Evolutionary conservation across 2,888 invertebrate species (phyloP).

Genomic region (Encarsia formosa): DNA sequence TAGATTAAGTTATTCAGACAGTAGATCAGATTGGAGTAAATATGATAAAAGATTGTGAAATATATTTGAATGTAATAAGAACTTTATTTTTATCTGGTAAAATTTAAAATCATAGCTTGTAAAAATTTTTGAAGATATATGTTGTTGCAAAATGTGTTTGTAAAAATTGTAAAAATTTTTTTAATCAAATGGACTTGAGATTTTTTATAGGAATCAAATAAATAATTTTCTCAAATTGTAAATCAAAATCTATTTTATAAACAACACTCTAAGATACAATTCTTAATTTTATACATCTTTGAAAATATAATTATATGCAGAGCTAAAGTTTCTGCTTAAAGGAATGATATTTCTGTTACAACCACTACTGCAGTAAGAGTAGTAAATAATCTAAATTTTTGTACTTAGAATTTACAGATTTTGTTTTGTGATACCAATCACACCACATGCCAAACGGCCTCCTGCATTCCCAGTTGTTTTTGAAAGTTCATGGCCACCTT

Average conservation of each 20-base stretch:
- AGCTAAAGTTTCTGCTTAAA: slow-evolving; percentile 9
- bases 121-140: too few relatives aligned
- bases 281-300: slow-evolving; percentile 3
- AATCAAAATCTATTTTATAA: not conserved
- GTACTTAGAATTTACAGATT: too few relatives aligned
- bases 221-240: not conserved
- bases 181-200: not conserved
- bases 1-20: slow-evolving; percentile 16
- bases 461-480: slow-evolving; percentile 94
- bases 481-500: slow-evolving; percentile 88
- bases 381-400: not conserved
- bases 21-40: slow-evolving; percentile 11
- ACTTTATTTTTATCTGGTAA: not conserved
- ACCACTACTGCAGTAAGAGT: not conserved
- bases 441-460: slow-evolving; percentile 81
- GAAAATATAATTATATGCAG: slow-evolving; percentile 15
- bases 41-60: slow-evolving; percentile 8
- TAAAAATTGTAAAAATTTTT: not conserved
- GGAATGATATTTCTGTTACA: slow-evolving; percentile 17
- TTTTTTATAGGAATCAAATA: not conserved
- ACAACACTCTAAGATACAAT: not conserved
- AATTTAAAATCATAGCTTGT: too few relatives aligned
- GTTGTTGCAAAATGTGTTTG: too few relatives aligned
- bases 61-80: not conserved
- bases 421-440: slow-evolving; percentile 68